Percentiles rank a stretch among this genome's conserved stretches.
These are phyloP conservation scores for Ptyas mucosa DNA, from an alignment of 2,113 vertebrate genomes.

Conservation along the genomic window DNA sequence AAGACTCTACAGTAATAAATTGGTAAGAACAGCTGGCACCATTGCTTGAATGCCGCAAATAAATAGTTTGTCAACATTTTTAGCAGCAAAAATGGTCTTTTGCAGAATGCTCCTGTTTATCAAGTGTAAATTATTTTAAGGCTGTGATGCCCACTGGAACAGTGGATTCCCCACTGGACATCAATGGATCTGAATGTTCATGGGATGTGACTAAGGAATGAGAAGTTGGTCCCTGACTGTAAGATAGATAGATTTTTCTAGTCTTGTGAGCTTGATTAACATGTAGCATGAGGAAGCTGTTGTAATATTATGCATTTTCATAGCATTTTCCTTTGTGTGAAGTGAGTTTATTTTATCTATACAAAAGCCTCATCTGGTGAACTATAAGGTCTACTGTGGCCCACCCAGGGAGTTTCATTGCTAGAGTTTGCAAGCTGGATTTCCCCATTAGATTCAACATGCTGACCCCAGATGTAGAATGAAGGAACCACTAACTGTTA, in stretches of 20 bases:
- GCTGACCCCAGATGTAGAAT: not conserved
- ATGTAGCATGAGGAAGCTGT: not conserved
- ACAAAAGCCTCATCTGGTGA: not conserved
- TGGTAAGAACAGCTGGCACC: not conserved
- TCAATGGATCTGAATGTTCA: not conserved
- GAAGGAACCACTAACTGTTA: not conserved
- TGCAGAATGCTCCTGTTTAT: not conserved
- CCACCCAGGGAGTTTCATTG: not conserved
- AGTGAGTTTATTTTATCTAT: not conserved
- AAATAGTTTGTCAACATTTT: not conserved
- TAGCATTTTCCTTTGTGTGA: not conserved
- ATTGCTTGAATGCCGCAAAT: not conserved
- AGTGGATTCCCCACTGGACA: not conserved
- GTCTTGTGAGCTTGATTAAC: conserved; percentile 34
- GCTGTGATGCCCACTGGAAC: not conserved
- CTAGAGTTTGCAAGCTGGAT: not conserved
- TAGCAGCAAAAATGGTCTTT: not conserved
- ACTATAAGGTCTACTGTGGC: not conserved
- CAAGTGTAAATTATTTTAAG: not conserved
- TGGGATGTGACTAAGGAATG: conserved; percentile 29
- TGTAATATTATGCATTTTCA: not conserved
- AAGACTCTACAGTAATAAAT: not conserved
- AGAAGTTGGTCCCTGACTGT: conserved; percentile 33
- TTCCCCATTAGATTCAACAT: not conserved
- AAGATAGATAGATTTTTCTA: conserved; percentile 8